Conservation (phyloP, 2,797 vertebrate species). For the Crenichthys baileyi region DNA sequence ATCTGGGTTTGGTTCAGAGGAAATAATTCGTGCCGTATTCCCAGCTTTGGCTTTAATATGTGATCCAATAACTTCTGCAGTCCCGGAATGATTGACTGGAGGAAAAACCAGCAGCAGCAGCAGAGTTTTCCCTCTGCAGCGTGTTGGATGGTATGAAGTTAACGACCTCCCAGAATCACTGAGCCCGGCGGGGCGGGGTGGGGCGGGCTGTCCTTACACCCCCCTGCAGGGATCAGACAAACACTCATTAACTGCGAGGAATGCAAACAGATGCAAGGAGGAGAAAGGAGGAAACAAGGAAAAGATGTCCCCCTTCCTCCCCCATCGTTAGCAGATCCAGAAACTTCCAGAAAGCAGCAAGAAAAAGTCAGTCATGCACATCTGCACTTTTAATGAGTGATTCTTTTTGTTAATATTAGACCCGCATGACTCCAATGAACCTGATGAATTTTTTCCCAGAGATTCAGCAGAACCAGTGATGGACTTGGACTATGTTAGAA, state of each 20-base stretch:
- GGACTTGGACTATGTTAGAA: not conserved
- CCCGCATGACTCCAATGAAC: too few relatives aligned
- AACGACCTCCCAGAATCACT: not conserved
- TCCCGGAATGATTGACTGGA: conserved; percentile 53
- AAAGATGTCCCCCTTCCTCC: not conserved
- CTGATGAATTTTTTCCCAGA: too few relatives aligned
- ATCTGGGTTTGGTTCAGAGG: not conserved
- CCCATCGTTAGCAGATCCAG: conserved; percentile 26
- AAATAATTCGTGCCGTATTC: not conserved
- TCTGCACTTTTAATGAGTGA: too few relatives aligned
- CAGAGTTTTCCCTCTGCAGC: too few relatives aligned
- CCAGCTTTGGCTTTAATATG: conserved; percentile 45
- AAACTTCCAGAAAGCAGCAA: conserved; percentile 56
- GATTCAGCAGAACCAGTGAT: not conserved
- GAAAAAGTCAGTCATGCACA: too few relatives aligned
- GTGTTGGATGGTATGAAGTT: not conserved
- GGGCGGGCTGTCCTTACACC: conserved; percentile 30
- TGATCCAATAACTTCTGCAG: conserved; percentile 50
- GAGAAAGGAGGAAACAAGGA: not conserved
- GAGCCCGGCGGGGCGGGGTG: conserved; percentile 2
- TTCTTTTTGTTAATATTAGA: too few relatives aligned
- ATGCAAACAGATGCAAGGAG: conserved; percentile 71
- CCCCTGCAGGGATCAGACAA: conserved; percentile 72
- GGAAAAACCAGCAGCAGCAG: conserved; percentile 7
- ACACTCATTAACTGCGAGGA: conserved; percentile 84